Conservation (phyloP, 2,888 invertebrate genomes). For the Rhodophaea formosa region DNA sequence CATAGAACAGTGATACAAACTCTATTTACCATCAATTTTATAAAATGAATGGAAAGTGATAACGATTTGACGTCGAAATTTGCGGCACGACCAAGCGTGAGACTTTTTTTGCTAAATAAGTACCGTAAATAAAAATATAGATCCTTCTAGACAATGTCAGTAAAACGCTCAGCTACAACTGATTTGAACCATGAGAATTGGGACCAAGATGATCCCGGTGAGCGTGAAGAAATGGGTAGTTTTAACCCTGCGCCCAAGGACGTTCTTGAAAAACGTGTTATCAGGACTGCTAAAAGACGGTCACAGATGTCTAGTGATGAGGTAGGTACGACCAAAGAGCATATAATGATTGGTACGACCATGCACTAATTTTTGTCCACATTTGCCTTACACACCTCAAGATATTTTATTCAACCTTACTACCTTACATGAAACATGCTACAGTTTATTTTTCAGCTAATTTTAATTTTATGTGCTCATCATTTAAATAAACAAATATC, state of each 20-base stretch:
- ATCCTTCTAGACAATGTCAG: constrained; percentile 77
- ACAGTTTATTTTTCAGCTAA: too few species aligned
- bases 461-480: too few species aligned
- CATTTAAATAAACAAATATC: too few species aligned
- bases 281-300: constrained; percentile 89
- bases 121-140: background rate
- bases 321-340: too few species aligned
- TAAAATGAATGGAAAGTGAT: background rate
- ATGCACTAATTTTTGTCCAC: too few species aligned
- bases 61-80: constrained; percentile 18
- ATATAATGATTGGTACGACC: background rate
- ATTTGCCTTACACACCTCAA: too few species aligned
- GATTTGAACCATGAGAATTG: constrained; percentile 93
- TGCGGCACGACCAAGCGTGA: constrained; percentile 24
- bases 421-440: too few species aligned
- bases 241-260: constrained; percentile 85
- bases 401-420: too few species aligned
- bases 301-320: constrained; percentile 45
- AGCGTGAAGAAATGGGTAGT: constrained; percentile 86
- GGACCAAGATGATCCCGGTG: constrained; percentile 87
- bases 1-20: background rate
- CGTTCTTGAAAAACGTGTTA: constrained; percentile 87
- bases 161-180: constrained; percentile 87
- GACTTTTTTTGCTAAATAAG: background rate
- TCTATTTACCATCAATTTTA: background rate